Evolutionary conservation across 2,113 vertebrate genomes (phyloP).

Genomic region (Drymodes brunneopygia): DNA sequence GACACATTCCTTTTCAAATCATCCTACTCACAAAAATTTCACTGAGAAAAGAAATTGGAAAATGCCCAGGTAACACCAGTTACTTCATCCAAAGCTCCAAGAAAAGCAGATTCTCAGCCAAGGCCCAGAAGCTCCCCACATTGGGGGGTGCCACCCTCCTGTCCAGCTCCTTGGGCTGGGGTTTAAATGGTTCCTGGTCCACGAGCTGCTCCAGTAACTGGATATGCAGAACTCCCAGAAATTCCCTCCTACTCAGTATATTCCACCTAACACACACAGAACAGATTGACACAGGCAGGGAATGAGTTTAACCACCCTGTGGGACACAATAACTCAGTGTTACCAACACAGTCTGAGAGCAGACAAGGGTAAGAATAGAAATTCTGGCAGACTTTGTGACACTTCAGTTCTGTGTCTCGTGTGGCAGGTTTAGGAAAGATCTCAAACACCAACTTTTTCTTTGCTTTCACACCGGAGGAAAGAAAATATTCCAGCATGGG

Average conservation of each 20-base stretch:
- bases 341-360: neutral
- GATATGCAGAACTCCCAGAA: neutral
- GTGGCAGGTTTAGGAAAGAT: neutral
- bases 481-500: neutral
- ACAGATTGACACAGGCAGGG: neutral
- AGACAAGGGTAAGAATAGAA: neutral
- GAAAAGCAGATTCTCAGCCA: neutral
- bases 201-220: neutral
- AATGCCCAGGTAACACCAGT: neutral
- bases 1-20: neutral
- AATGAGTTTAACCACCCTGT: neutral
- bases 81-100: neutral
- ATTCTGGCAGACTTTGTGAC: neutral
- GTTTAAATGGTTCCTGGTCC: neutral
- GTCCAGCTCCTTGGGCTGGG: neutral
- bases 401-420: neutral
- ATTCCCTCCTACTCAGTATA: neutral
- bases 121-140: neutral
- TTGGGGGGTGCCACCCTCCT: accelerated
- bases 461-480: neutral
- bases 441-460: neutral
- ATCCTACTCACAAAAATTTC: neutral
- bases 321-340: neutral
- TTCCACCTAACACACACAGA: neutral
- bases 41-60: neutral